Conservation (phyloP, 2,888 invertebrate genomes). For the Aleiodes leptofemur region DNA sequence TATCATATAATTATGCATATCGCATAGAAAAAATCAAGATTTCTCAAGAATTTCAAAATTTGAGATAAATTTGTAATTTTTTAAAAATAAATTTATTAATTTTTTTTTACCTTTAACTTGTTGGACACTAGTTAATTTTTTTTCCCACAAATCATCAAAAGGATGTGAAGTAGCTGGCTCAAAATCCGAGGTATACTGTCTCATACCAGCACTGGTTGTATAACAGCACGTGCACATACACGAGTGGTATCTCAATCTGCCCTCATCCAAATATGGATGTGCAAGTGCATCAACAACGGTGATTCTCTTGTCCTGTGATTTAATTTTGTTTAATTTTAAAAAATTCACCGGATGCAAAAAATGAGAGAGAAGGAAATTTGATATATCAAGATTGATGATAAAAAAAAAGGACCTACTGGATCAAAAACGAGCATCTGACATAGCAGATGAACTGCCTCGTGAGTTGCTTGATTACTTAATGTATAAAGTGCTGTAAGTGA, state of each 20-base stretch:
- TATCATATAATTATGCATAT: too few species aligned
- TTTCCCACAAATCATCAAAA: constrained; percentile 98
- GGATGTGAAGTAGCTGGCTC: constrained; percentile 93
- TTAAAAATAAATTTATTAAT: constrained; percentile 38
- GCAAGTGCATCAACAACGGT: constrained; percentile 96
- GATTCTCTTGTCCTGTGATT: constrained; percentile 89
- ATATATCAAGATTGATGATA: constrained; percentile 17
- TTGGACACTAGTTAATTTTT: constrained; percentile 93
- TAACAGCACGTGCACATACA: constrained; percentile 99
- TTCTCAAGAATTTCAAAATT: neutral
- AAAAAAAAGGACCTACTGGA: constrained; percentile 82
- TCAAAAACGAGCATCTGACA: constrained; percentile 99
- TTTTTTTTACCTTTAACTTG: constrained; percentile 91
- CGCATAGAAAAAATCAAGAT: too few species aligned
- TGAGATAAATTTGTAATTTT: constrained; percentile 7
- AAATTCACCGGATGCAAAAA: too few species aligned
- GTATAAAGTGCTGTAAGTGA: constrained; percentile 94
- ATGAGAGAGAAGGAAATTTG: too few species aligned
- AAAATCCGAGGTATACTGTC: constrained; percentile 92
- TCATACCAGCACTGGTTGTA: constrained; percentile 84
- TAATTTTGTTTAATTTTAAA: too few species aligned
- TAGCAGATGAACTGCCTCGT: constrained; percentile 97
- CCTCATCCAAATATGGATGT: constrained; percentile 98
- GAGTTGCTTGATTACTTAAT: constrained; percentile 94
- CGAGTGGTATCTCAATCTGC: constrained; percentile 98